These are phyloP conservation scores for Galendromus occidentalis DNA, from an alignment of 1,140 invertebrate genomes.

Conservation along the genomic window DNA sequence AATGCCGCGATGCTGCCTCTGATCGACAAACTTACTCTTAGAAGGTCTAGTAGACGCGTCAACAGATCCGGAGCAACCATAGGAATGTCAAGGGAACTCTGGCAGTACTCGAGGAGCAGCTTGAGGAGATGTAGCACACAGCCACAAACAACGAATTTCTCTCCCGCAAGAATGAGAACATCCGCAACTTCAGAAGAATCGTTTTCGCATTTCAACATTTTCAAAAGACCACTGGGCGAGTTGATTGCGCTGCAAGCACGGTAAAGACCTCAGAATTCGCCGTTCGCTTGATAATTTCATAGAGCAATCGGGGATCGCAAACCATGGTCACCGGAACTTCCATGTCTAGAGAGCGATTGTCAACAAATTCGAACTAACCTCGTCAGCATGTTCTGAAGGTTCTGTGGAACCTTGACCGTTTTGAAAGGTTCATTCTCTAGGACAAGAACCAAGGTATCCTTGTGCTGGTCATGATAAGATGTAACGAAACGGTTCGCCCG, in stretches of 20 bases:
- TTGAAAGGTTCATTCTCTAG: slow-evolving; percentile 85
- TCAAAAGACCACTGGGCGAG: slow-evolving; percentile 6
- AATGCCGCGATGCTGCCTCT: too few relatives aligned
- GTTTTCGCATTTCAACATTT: slow-evolving; percentile 10
- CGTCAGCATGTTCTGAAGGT: slow-evolving; percentile 8
- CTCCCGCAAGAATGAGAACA: slow-evolving; percentile 46
- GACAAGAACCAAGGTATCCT: slow-evolving; percentile 56
- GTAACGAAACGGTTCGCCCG: slow-evolving; percentile 75
- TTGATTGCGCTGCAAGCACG: not conserved
- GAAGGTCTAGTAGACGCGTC: slow-evolving; percentile 60
- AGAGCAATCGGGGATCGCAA: too few relatives aligned
- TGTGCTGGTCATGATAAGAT: slow-evolving; percentile 68
- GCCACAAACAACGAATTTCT: slow-evolving; percentile 65
- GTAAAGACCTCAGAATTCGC: not conserved
- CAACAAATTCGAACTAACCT: not conserved
- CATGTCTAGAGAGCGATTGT: too few relatives aligned
- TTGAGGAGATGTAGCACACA: slow-evolving; percentile 51
- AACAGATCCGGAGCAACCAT: slow-evolving; percentile 46
- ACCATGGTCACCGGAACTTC: too few relatives aligned
- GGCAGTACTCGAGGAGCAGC: slow-evolving; percentile 74
- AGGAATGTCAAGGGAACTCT: slow-evolving; percentile 43
- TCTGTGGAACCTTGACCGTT: slow-evolving; percentile 59
- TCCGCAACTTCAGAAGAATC: slow-evolving; percentile 20
- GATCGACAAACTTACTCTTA: slow-evolving; percentile 39
- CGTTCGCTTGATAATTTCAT: too few relatives aligned